Evolutionary conservation across 2,113 vertebrate genomes (phyloP), one percentile per base, ranked within the genome.

Genomic region (Coracopsis vasa): DNA sequence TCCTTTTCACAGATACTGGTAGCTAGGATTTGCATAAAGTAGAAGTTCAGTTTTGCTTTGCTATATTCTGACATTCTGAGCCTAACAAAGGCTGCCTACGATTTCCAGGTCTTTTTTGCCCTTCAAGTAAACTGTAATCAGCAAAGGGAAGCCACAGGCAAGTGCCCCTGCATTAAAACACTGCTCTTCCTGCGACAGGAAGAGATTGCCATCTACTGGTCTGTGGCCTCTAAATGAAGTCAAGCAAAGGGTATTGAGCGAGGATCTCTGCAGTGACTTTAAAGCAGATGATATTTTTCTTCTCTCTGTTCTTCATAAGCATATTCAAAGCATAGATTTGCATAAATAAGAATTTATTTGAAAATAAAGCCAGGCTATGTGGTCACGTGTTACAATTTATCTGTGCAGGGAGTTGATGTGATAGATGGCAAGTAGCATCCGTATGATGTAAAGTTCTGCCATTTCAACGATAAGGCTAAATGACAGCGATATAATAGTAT

Each of bases 31-130:
- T 95, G 85, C 97, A 92, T 92, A 94, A 97, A 94, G 83, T 61
- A 96, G 70, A 92, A 93, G 86, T 90, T 91, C 77, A 27, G 77
- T 96, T 97, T 97, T 95, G 73, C 95, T 88, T 90, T 89, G 89
- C 94, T 92, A 24, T 94, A 96, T 85, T 88, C 77, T 97, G 90
- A 96, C 71, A 94, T 96, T 98, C 95, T 97, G 94, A 96, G 88
- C 54, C 89, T 97, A 98, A 98, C 97, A 98, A 98, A 98, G 96
- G 94, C 97, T 98, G 97, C 96, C 96, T 94, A 92, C 96, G 29
- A 97, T 97, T 96, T 96, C 88, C 92, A 96, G 93, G 94, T 86
- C 96, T 97, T 96, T 96, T 95, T 95, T 94, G 94, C 92, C 91
- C 88, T 98, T 95, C 92, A 97, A 96, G 94, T 95, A 96, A 98